phyloP scores from a whole-genome alignment of 2,797 vertebrate genomes.

The Enteromius radiatus region DNA sequence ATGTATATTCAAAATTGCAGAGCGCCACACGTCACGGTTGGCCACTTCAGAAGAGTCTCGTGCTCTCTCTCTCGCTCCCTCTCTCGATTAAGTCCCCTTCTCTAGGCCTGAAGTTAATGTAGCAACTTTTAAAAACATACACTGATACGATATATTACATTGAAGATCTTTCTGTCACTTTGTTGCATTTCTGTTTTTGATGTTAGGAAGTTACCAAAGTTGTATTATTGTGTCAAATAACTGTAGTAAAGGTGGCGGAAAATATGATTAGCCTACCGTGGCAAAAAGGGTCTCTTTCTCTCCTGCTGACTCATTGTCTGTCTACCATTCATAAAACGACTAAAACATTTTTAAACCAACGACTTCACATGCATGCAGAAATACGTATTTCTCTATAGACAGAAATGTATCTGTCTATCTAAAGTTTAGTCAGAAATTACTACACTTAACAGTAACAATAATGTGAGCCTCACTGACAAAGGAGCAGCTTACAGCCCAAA shows the following conservation, averaged over 20 bases:
- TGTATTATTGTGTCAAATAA: neutral
- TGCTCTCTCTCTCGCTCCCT: too few species aligned
- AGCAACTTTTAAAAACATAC: neutral
- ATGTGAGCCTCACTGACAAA: neutral
- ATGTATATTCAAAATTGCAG: neutral
- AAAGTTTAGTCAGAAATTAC: neutral
- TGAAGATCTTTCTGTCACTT: neutral
- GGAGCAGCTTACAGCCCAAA: neutral
- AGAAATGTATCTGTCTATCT: too few species aligned
- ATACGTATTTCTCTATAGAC: neutral
- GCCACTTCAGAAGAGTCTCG: neutral
- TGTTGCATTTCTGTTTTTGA: neutral
- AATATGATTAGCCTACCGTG: constrained; percentile 5
- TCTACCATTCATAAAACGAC: neutral
- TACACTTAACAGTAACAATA: neutral
- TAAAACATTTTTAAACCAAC: neutral
- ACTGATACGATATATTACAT: neutral
- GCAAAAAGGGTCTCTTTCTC: neutral
- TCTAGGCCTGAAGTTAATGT: neutral
- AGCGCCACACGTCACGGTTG: neutral
- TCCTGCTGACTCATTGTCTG: neutral
- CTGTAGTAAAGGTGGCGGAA: neutral
- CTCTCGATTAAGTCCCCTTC: neutral
- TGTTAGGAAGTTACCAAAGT: neutral
- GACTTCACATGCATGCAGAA: neutral